Evolutionary conservation across 2,888 invertebrate genomes (phyloP).

Genomic region (Patella caerulea): DNA sequence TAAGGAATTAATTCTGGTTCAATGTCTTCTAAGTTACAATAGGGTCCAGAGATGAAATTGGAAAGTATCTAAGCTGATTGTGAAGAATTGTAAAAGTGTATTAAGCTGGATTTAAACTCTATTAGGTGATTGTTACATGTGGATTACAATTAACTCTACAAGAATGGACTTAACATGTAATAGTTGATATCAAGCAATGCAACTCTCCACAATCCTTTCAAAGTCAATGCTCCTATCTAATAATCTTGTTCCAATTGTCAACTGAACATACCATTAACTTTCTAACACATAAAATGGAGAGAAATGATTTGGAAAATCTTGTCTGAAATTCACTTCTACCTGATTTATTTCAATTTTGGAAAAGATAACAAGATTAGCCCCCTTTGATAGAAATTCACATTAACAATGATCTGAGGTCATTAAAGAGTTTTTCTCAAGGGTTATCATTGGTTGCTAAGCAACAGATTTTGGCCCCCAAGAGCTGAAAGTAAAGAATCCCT

Average conservation of each 20-base stretch:
- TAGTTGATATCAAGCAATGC: no score
- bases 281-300: background rate
- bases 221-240: background rate
- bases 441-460: background rate
- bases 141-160: no score
- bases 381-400: background rate
- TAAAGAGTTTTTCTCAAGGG: background rate
- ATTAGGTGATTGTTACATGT: no score
- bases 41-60: no score
- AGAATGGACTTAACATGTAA: no score
- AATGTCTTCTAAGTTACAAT: no score
- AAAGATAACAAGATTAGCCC: background rate
- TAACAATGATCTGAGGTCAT: constrained; percentile 8
- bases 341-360: constrained; percentile 9
- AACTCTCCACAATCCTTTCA: no score
- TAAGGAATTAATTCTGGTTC: no score
- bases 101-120: no score
- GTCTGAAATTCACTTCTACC: background rate
- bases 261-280: constrained; percentile 1
- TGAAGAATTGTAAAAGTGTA: no score
- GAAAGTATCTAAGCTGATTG: no score
- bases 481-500: background rate
- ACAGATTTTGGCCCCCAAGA: background rate
- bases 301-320: background rate
- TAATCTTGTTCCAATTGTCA: background rate